Percentiles rank a stretch among this genome's conserved stretches.
Conservation (phyloP, 2,113 vertebrate genomes). For the Pluvianellus socialis region DNA sequence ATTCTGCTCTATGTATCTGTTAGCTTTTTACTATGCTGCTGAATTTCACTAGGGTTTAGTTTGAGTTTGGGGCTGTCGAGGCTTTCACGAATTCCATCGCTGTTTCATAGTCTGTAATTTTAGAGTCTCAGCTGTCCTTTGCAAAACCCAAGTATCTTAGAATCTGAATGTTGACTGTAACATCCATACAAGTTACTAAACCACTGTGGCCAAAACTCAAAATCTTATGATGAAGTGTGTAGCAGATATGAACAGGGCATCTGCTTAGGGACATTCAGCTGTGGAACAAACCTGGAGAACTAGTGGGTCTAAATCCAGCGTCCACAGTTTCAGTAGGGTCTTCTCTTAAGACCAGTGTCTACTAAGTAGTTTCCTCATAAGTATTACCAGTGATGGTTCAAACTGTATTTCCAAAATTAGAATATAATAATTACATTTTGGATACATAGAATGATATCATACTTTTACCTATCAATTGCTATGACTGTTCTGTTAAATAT, state of each 20-base stretch:
- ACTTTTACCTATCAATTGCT: background rate
- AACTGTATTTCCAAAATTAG: background rate
- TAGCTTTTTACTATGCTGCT: background rate
- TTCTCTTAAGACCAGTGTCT: background rate
- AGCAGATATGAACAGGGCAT: background rate
- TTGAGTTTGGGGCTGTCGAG: background rate
- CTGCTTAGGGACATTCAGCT: background rate
- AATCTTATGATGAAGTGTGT: background rate
- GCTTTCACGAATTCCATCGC: fast-evolving
- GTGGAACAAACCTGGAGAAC: background rate
- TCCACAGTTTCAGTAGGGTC: fast-evolving
- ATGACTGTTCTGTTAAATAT: background rate
- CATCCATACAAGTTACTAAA: background rate
- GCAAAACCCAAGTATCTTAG: background rate
- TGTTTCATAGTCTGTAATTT: background rate
- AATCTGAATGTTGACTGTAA: background rate
- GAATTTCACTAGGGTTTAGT: background rate
- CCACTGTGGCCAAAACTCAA: background rate
- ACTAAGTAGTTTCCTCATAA: background rate
- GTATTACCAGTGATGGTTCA: background rate
- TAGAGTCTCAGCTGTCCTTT: background rate
- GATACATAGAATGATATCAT: background rate
- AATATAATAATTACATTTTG: background rate
- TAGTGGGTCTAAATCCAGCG: background rate
- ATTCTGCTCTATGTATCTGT: fast-evolving